phyloP scores from a whole-genome alignment of 2,888 invertebrate species.

The Geotrupes spiniger region DNA sequence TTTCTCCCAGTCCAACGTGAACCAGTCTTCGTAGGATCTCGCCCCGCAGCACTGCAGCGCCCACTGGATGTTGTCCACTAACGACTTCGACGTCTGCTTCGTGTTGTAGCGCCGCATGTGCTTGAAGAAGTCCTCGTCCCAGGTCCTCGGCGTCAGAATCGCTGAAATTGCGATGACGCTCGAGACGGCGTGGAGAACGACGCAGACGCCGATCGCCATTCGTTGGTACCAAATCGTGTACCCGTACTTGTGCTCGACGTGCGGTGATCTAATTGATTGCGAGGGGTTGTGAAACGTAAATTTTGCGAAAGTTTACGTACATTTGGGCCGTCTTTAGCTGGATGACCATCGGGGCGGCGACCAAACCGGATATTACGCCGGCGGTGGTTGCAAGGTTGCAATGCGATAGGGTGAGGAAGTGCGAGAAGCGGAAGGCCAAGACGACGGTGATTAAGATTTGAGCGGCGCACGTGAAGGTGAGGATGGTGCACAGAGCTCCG shows the following conservation, averaged over 20 bases:
- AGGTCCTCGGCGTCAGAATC: constrained; percentile 11
- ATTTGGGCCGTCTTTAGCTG: constrained; percentile 32
- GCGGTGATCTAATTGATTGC: constrained; percentile 27
- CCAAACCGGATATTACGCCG: constrained; percentile 32
- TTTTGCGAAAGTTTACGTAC: constrained; percentile 18
- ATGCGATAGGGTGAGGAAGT: constrained; percentile 29
- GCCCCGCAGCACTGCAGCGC: constrained; percentile 37
- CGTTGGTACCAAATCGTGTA: constrained; percentile 35
- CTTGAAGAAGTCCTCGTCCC: constrained; percentile 17
- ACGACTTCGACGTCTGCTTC: constrained; percentile 25
- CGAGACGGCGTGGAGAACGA: constrained; percentile 25
- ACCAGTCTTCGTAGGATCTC: constrained; percentile 35
- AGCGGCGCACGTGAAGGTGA: constrained; percentile 43
- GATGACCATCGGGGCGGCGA: constrained; percentile 34
- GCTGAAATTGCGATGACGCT: constrained; percentile 19
- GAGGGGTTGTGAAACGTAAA: not conserved
- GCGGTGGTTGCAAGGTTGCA: constrained; percentile 29
- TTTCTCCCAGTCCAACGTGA: constrained; percentile 28
- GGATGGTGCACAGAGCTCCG: constrained; percentile 37
- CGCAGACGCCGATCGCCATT: constrained; percentile 30
- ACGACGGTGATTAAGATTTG: constrained; percentile 53
- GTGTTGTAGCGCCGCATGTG: constrained; percentile 17
- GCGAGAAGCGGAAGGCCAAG: constrained; percentile 36
- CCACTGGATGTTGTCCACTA: constrained; percentile 36
- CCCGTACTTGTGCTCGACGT: constrained; percentile 30